Percentiles rank a stretch among this genome's conserved stretches.
Conservation (phyloP, 2,888 invertebrate genomes). For the Spatulosminthurus flaviceps region DNA sequence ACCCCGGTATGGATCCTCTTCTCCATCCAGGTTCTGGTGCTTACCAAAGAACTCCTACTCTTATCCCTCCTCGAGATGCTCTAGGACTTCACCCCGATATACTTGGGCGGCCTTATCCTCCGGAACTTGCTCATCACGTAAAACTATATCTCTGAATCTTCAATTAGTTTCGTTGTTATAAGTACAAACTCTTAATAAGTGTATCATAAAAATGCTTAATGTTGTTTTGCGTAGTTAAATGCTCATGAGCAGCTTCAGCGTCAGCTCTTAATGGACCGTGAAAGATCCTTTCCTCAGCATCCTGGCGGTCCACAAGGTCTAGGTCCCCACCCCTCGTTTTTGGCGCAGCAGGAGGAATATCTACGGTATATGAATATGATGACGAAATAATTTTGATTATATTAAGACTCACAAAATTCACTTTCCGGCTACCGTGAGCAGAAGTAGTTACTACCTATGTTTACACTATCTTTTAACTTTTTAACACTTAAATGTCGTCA, state of each 20-base stretch:
- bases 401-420: background rate
- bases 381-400: slow-evolving; percentile 59
- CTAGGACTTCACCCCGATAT: slow-evolving; percentile 77
- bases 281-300: slow-evolving; percentile 70
- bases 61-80: slow-evolving; percentile 72
- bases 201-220: no score
- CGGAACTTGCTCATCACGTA: slow-evolving; percentile 80
- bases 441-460: no score
- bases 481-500: no score
- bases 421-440: no score
- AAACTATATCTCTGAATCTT: no score
- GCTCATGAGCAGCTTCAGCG: slow-evolving; percentile 88
- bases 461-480: no score
- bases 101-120: slow-evolving; percentile 81
- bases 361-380: slow-evolving; percentile 69
- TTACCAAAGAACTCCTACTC: slow-evolving; percentile 72
- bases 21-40: slow-evolving; percentile 65
- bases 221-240: slow-evolving; percentile 65
- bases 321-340: slow-evolving; percentile 70
- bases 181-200: no score
- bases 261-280: slow-evolving; percentile 83
- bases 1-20: slow-evolving; percentile 65
- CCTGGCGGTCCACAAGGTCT: slow-evolving; percentile 56
- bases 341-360: slow-evolving; percentile 76
- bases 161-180: background rate